Evolutionary conservation across 2,113 vertebrate genomes (phyloP).

Genomic region (Cyanocitta stelleri): DNA sequence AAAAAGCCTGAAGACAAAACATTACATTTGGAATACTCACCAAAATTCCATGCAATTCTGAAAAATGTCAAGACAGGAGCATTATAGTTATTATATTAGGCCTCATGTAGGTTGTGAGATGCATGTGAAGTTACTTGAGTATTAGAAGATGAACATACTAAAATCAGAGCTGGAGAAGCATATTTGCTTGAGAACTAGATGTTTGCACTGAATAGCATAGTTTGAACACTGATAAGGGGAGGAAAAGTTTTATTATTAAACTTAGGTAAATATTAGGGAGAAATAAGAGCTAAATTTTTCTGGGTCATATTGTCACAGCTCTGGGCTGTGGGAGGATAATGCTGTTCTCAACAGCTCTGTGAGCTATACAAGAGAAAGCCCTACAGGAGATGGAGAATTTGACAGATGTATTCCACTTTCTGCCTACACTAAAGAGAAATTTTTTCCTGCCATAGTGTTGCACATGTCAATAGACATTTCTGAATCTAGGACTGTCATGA

Average conservation of each 20-base stretch:
- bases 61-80: not conserved
- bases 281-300: not conserved
- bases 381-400: not conserved
- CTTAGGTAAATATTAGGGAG: not conserved
- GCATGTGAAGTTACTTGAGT: not conserved
- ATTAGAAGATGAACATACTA: not conserved
- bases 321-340: not conserved
- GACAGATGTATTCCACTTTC: not conserved
- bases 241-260: not conserved
- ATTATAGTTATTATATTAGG: not conserved
- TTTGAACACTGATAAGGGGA: not conserved
- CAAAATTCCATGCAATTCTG: not conserved
- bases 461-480: not conserved
- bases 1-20: not conserved
- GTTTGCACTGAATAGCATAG: not conserved
- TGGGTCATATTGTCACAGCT: not conserved
- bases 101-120: not conserved
- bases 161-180: not conserved
- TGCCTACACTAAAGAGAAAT: not conserved
- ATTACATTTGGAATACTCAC: not conserved
- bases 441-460: not conserved
- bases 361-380: not conserved
- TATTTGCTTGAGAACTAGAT: not conserved
- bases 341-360: not conserved
- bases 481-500: not conserved